phyloP scores from a whole-genome alignment of 2,797 vertebrate genomes.

The Glyptemys insculpta region DNA sequence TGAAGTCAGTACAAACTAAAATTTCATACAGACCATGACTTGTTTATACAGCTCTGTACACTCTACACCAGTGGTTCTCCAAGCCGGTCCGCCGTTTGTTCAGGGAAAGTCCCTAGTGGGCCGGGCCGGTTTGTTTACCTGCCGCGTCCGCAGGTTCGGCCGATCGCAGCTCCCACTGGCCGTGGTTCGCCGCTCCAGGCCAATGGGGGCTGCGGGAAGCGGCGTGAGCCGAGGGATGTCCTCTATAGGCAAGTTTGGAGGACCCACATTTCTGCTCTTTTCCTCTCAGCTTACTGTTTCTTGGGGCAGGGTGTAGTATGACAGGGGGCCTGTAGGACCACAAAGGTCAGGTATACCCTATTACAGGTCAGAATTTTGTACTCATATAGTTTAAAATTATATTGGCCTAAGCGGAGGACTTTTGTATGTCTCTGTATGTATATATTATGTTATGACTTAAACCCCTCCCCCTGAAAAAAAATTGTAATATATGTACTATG shows the following conservation, averaged over 20 bases:
- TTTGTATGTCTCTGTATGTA: neutral
- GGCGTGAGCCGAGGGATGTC: too few species aligned
- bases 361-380: neutral
- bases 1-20: too few species aligned
- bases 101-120: too few species aligned
- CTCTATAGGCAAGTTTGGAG: neutral
- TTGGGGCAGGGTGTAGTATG: neutral
- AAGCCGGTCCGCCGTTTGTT: too few species aligned
- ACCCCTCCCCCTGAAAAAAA: neutral
- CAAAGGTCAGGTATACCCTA: neutral
- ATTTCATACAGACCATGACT: too few species aligned
- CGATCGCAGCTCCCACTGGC: too few species aligned
- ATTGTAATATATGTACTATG: neutral
- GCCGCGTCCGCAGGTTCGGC: too few species aligned
- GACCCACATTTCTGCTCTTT: neutral
- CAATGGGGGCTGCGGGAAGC: too few species aligned
- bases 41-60: too few species aligned
- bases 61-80: too few species aligned
- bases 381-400: neutral
- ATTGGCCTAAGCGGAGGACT: neutral
- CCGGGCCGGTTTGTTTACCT: too few species aligned
- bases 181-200: too few species aligned
- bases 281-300: neutral
- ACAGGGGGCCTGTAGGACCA: fast-evolving
- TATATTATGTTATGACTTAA: neutral